Base-by-base conservation (phyloP, 2,888 invertebrate genomes). In the Mycogona germanica region DNA sequence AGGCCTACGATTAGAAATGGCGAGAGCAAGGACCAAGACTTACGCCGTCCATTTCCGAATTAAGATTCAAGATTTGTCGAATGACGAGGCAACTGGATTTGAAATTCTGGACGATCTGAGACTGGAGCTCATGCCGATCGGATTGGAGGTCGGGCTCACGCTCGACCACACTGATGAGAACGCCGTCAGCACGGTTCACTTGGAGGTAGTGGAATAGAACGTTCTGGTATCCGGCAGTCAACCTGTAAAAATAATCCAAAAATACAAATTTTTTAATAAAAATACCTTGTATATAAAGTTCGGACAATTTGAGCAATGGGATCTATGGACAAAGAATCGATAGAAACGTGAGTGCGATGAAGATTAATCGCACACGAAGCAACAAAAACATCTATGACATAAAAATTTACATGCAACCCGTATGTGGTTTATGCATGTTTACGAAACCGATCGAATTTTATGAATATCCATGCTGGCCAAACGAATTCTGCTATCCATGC, bases 121-220 rank as follows among this genome's bases (percentile, higher is more conserved):
- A 69, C 61, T 80, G 76, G 1, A 63, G 25, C n/a, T 55, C 51
- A 23, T 53, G 45, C 35, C 69, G 7, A 14, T 6, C 6, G 25
- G 26, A n/a, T 19, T 19, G 17, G 21, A 14, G 9, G 6, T 50
- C 50, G 26, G 2, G 62, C n/a, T n/a, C n/a, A n/a, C n/a, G n/a
- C n/a, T n/a, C n/a, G 52, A 72, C 66, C 0, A 83, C 81, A 6
- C 81, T 78, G 51, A 88, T 67, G 3, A 85, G 66, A 49, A 87
- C 71, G 0, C 87, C 87, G 64, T 82, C 80, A 12, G 78, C 75
- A 0, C 74, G 71, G 66, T 87, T 84, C 51, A 87, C 68, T 55
- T 82, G 81, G 0, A 87, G 75, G 64, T 82, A 87, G 67, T 86
- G 81, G 64, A 84, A 81, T 54, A 87, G 67, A 9, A 81, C 79